Evolutionary conservation across 1,140 invertebrate species (phyloP).

Genomic region (Cepaea nemoralis): DNA sequence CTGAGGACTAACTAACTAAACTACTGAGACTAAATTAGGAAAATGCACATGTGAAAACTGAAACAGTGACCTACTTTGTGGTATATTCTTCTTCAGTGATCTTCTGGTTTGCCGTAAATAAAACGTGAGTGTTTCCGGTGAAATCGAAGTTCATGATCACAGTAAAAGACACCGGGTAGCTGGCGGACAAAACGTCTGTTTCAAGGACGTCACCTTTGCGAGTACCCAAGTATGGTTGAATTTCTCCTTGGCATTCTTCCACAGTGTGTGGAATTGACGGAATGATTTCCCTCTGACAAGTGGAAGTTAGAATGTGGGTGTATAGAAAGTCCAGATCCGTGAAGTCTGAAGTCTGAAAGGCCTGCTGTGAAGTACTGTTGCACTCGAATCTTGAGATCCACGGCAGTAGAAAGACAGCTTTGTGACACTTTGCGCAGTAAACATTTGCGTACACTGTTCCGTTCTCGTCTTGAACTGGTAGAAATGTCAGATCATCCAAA

Average conservation of each 20-base stretch:
- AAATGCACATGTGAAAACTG: no score
- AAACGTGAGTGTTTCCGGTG: constrained; percentile 68
- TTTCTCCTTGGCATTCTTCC: background rate
- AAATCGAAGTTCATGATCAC: constrained; percentile 72
- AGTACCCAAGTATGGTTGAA: constrained; percentile 1
- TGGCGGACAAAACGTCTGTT: constrained; percentile 35
- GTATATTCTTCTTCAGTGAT: constrained; percentile 1
- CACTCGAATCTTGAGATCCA: constrained; percentile 59
- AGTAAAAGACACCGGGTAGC: constrained; percentile 70
- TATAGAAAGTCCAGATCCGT: background rate
- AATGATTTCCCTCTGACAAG: constrained; percentile 2
- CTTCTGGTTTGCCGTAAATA: constrained; percentile 72
- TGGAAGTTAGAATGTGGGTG: background rate
- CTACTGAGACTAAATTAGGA: no score
- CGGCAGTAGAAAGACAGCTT: constrained; percentile 55
- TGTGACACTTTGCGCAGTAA: constrained; percentile 77
- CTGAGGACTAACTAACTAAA: no score
- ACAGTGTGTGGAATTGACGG: constrained; percentile 6
- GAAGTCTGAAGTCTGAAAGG: background rate
- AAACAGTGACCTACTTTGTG: background rate
- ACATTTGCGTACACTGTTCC: constrained; percentile 75
- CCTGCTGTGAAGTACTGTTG: background rate
- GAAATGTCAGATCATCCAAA: constrained; percentile 47
- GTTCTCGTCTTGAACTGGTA: constrained; percentile 69
- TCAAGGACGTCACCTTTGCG: background rate